These are phyloP conservation scores for Rotaria magnacalcarata DNA, from an alignment of 2,888 invertebrate genomes.

Conservation along the genomic window DNA sequence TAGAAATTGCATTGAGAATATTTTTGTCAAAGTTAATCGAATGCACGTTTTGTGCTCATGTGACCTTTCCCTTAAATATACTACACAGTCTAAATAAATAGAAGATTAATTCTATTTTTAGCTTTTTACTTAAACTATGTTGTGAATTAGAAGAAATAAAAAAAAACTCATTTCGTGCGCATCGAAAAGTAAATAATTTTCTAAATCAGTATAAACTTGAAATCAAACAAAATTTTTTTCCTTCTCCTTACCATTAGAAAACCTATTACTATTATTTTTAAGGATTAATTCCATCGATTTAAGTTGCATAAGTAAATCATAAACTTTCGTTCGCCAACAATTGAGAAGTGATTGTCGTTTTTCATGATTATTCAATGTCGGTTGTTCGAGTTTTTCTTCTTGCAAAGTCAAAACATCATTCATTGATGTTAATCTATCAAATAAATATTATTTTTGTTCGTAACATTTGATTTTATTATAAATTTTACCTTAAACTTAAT, in stretches of 20 bases:
- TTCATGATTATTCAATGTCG: neutral
- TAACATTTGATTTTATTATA: neutral
- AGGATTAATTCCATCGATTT: conserved; percentile 42
- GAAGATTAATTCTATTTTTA: no score
- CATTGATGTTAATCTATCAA: conserved; percentile 39
- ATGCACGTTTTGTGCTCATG: no score
- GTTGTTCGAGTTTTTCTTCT: conserved; percentile 43
- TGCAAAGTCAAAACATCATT: conserved; percentile 42
- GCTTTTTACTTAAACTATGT: no score
- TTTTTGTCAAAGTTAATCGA: no score
- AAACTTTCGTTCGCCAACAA: conserved; percentile 43
- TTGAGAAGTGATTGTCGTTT: conserved; percentile 38
- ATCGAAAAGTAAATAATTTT: no score
- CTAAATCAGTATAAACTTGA: no score
- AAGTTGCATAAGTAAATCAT: conserved; percentile 41
- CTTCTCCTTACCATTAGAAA: neutral
- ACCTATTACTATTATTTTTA: conserved; percentile 31
- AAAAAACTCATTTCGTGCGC: no score
- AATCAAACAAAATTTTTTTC: no score
- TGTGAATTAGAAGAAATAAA: no score
- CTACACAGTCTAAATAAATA: no score
- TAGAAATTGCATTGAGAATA: no score
- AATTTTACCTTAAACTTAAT: neutral
- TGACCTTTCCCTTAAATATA: no score
- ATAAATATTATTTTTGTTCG: neutral